Evolutionary conservation across 2,888 invertebrate species (phyloP), one percentile per base, ranked within the genome.

Genomic region (Orthosia gothica): DNA sequence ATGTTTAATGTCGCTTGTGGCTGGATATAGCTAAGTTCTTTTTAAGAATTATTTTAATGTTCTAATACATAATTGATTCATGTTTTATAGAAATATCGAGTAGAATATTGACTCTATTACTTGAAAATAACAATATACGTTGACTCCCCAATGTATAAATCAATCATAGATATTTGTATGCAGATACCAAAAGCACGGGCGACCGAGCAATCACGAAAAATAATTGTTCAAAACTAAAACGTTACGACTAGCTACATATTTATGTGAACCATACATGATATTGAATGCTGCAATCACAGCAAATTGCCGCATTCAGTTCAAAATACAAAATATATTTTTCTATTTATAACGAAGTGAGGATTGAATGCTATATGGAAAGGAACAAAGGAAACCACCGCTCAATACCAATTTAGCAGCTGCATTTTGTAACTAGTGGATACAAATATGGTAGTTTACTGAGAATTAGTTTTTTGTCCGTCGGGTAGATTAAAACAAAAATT

Each of bases 401-500:
- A 82, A 87, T 88, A 81, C 61, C 83, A 86, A 85, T 89, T 86
- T 83, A 82, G 81, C 84, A 80, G 76, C 77, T 84, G 81, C 80
- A 81, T 50, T 77, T 79, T 83, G 80, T 84, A 83, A 82, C 75
- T 77, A 83, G 77, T 70, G 76, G 66, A 84, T 84, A 79, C 82
- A 89, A 89, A 87, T n/a, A n/a, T n/a, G n/a, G n/a, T n/a, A n/a
- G n/a, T n/a, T n/a, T n/a, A n/a, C n/a, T n/a, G n/a, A n/a, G n/a
- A n/a, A n/a, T n/a, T n/a, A n/a, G n/a, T n/a, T n/a, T n/a, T n/a
- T n/a, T n/a, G n/a, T n/a, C n/a, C n/a, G n/a, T n/a, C n/a, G n/a
- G n/a, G n/a, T n/a, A n/a, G n/a, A n/a, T n/a, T n/a, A n/a, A n/a
- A n/a, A n/a, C n/a, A n/a, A n/a, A n/a, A n/a, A n/a, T n/a, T n/a